Percentiles rank a stretch among this genome's conserved stretches.
Evolutionary conservation across 2,888 invertebrate species (phyloP).

Genomic region (Heliconius ismenius): DNA sequence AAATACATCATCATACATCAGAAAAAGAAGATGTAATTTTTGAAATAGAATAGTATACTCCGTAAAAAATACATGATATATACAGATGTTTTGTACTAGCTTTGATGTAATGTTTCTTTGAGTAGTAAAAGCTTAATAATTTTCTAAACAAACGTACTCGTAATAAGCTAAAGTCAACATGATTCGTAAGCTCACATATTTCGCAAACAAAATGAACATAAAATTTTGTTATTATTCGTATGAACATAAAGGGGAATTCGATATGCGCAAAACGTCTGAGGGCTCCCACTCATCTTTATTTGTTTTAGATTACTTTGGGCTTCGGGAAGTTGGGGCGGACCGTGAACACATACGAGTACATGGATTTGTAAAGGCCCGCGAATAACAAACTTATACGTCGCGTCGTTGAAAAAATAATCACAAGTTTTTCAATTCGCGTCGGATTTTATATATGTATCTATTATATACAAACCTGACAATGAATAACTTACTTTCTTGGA

Average conservation of each 20-base stretch:
- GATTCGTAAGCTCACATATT: conserved; percentile 36
- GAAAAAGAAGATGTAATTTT: no score
- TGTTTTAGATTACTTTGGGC: conserved; percentile 79
- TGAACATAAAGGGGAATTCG: conserved; percentile 67
- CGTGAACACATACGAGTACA: conserved; percentile 56
- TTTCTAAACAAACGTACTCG: conserved; percentile 14
- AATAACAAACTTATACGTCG: conserved; percentile 56
- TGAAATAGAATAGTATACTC: no score
- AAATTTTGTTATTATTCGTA: conserved; percentile 69
- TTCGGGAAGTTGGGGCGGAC: conserved; percentile 63
- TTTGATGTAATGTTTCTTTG: background rate
- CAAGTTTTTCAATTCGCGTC: conserved; percentile 67
- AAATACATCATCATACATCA: no score
- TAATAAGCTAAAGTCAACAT: conserved; percentile 34
- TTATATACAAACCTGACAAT: conserved; percentile 21
- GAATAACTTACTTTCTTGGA: conserved; percentile 15
- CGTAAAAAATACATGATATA: background rate
- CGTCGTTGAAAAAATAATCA: conserved; percentile 62
- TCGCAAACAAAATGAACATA: conserved; percentile 54
- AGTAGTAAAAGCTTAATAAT: conserved; percentile 7
- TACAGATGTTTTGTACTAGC: background rate
- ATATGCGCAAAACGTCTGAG: conserved; percentile 70
- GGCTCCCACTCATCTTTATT: conserved; percentile 76
- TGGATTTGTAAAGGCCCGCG: conserved; percentile 63
- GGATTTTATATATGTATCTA: conserved; percentile 38